phyloP scores from a whole-genome alignment of 1,140 invertebrate species.

The Saccostrea echinata region DNA sequence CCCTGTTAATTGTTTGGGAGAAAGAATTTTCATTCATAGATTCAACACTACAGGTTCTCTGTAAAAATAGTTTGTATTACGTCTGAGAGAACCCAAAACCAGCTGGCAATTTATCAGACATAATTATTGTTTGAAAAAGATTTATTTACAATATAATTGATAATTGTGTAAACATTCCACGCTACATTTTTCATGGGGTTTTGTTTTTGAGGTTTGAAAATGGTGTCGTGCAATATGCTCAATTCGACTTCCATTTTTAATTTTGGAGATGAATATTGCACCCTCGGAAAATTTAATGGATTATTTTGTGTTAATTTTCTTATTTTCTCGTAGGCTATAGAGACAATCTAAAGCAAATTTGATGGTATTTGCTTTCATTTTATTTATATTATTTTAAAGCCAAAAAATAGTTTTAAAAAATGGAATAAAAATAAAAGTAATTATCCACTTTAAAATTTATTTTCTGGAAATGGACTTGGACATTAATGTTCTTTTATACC shows the following conservation, averaged over 20 bases:
- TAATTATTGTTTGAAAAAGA: conserved; percentile 38
- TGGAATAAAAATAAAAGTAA: too few relatives aligned
- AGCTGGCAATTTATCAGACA: conserved; percentile 13
- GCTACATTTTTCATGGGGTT: not conserved
- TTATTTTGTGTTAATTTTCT: not conserved
- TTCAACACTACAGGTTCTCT: conserved; percentile 17
- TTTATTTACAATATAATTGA: conserved; percentile 38
- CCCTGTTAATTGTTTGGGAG: conserved; percentile 26
- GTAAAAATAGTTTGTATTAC: conserved; percentile 16
- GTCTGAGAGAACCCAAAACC: not conserved
- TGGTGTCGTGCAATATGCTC: not conserved
- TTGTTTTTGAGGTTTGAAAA: not conserved
- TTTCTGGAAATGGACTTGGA: too few relatives aligned
- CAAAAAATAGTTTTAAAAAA: too few relatives aligned
- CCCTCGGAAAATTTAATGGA: not conserved
- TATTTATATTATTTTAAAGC: too few relatives aligned
- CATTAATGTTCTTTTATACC: too few relatives aligned
- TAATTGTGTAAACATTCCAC: conserved; percentile 27
- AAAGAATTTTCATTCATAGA: conserved; percentile 36
- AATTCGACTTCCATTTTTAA: not conserved
- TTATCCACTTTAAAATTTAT: too few relatives aligned
- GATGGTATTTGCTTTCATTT: too few relatives aligned
- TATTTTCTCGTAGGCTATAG: too few relatives aligned
- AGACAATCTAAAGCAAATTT: too few relatives aligned
- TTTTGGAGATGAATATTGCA: not conserved